These are phyloP conservation scores for Protomyctophum bolini DNA, from an alignment of 2,113 vertebrate species.

Conservation along the genomic window DNA sequence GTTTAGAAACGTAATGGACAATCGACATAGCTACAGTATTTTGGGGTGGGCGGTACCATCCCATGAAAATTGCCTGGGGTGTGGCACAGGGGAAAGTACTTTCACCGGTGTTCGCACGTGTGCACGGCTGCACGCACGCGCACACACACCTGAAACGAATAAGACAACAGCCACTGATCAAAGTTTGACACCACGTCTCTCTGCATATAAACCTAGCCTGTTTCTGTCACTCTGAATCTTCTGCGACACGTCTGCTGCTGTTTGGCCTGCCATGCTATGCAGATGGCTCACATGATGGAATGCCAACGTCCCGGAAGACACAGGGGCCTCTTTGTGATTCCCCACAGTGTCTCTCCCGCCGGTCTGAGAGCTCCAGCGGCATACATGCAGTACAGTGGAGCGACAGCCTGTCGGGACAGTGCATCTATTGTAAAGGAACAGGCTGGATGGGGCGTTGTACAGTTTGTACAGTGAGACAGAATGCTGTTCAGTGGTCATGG, in stretches of 20 bases:
- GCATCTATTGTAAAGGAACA: slow-evolving; percentile 59
- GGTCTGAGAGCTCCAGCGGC: slow-evolving; percentile 21
- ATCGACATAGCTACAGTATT: too few species aligned
- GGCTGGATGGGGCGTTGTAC: slow-evolving; percentile 41
- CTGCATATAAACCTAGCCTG: slow-evolving; percentile 23
- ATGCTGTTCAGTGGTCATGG: slow-evolving; percentile 56
- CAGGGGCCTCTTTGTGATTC: slow-evolving; percentile 29
- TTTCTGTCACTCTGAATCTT: slow-evolving; percentile 5
- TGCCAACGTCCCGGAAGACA: slow-evolving; percentile 20
- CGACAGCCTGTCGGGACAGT: slow-evolving; percentile 57
- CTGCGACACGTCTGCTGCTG: not conserved
- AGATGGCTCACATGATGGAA: slow-evolving; percentile 40
- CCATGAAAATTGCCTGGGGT: too few species aligned
- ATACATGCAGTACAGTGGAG: slow-evolving; percentile 33
- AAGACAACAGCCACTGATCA: slow-evolving; percentile 36
- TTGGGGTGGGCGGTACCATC: too few species aligned
- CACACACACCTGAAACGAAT: slow-evolving; percentile 42
- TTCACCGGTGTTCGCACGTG: too few species aligned
- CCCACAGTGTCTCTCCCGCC: slow-evolving; percentile 35
- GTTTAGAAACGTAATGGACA: too few species aligned
- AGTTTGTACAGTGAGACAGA: slow-evolving; percentile 56
- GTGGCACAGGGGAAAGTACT: too few species aligned
- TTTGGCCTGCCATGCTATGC: slow-evolving; percentile 23
- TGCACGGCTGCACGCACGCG: not conserved
- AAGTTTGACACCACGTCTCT: slow-evolving; percentile 19